These are phyloP conservation scores for Hypolimnas misippus DNA, from an alignment of 2,888 invertebrate species.

Conservation along the genomic window DNA sequence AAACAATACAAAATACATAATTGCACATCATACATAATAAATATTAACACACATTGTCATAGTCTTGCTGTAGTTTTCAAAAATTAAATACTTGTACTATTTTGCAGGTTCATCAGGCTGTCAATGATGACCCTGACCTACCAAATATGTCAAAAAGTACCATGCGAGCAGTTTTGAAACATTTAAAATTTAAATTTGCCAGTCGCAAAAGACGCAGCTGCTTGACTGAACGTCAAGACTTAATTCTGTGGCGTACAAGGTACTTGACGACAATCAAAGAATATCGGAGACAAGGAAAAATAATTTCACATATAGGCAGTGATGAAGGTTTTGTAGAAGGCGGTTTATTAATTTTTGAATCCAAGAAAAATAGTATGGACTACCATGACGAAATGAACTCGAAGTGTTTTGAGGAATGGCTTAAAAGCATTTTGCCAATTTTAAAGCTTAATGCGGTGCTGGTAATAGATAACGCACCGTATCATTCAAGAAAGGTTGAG, in stretches of 20 bases:
- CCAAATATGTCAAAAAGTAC: conserved; percentile 7
- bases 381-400: no score
- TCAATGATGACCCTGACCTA: neutral
- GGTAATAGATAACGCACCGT: neutral
- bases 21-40: no score
- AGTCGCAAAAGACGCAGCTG: conserved; percentile 1
- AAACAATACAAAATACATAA: no score
- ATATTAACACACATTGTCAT: no score
- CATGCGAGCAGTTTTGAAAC: neutral
- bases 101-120: conserved; percentile 5
- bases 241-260: conserved; percentile 1
- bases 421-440: no score
- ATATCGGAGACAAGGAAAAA: conserved; percentile 1
- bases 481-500: neutral
- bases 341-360: no score
- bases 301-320: no score
- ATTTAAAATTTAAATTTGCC: conserved; percentile 5
- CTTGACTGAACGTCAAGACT: neutral
- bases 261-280: conserved; percentile 1
- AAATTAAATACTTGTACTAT: neutral
- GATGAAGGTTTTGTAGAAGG: no score
- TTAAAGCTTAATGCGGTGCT: neutral
- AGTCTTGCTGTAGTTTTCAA: no score
- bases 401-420: no score
- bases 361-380: no score